These are phyloP conservation scores for Coptodon bakossiorum DNA, from an alignment of 2,113 vertebrate species.

Conservation along the genomic window DNA sequence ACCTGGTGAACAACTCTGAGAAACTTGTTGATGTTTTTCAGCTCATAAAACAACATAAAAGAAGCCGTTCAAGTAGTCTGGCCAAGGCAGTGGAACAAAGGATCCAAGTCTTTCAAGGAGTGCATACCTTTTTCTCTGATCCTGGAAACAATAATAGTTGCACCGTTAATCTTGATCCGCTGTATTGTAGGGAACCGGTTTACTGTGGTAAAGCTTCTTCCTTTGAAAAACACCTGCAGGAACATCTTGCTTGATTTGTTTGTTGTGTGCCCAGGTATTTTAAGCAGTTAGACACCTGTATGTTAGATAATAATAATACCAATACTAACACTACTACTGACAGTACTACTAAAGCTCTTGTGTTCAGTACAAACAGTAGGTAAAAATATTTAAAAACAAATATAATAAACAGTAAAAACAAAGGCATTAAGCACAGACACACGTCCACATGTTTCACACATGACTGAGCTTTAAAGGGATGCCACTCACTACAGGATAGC, in stretches of 20 bases:
- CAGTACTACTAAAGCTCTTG: not conserved
- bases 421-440: not conserved
- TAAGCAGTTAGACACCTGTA: not conserved
- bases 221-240: not conserved
- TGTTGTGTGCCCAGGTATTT: not conserved
- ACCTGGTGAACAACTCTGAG: not conserved
- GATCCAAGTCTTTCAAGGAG: not conserved
- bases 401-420: not conserved
- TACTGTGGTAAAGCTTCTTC: not conserved
- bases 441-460: not conserved
- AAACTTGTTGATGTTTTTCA: not conserved
- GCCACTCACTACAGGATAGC: not conserved
- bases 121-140: not conserved
- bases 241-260: not conserved
- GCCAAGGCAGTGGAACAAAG: not conserved
- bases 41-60: not conserved
- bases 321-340: not conserved
- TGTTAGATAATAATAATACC: not conserved
- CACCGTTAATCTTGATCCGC: not conserved
- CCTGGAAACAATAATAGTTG: not conserved
- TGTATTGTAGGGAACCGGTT: not conserved
- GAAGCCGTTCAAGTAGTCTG: not conserved
- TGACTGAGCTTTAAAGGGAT: not conserved
- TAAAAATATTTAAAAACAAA: not conserved
- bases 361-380: not conserved